phyloP scores from a whole-genome alignment of 2,797 vertebrate species.

The Bucorvus abyssinicus region DNA sequence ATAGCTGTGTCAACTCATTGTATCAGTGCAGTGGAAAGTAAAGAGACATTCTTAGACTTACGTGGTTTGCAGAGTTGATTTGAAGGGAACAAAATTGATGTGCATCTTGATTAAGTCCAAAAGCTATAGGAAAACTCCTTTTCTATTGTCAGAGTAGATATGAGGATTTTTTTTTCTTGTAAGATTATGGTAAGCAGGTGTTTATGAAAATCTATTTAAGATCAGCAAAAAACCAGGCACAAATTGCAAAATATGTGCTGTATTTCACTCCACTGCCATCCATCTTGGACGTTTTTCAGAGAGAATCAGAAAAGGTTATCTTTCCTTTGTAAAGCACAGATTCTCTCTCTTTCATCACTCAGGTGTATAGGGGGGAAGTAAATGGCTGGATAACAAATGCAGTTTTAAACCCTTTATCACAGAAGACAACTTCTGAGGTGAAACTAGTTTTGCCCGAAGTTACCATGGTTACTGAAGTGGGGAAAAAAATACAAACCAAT shows the following conservation, averaged over 20 bases:
- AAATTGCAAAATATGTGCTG: neutral
- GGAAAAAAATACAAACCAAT: neutral
- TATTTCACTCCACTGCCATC: neutral
- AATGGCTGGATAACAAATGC: neutral
- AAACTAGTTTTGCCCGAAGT: conserved; percentile 1
- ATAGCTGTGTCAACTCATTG: neutral
- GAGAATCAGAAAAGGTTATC: neutral
- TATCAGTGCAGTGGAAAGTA: neutral
- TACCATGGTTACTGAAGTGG: conserved; percentile 52
- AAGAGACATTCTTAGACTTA: neutral
- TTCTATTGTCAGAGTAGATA: neutral
- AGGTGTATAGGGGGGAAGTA: neutral
- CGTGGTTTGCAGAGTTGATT: neutral
- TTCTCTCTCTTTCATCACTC: neutral
- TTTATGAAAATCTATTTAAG: neutral
- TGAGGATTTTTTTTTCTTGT: neutral
- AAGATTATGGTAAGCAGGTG: neutral
- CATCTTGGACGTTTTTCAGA: neutral
- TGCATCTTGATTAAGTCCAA: neutral
- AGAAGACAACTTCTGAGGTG: conserved; percentile 35
- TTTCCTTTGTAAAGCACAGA: neutral
- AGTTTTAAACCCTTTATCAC: conserved; percentile 35
- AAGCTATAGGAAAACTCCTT: neutral
- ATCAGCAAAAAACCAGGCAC: neutral
- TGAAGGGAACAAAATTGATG: neutral